These are phyloP conservation scores for Drosophila picticornis DNA, from an alignment of 2,888 invertebrate genomes.

Conservation along the genomic window DNA sequence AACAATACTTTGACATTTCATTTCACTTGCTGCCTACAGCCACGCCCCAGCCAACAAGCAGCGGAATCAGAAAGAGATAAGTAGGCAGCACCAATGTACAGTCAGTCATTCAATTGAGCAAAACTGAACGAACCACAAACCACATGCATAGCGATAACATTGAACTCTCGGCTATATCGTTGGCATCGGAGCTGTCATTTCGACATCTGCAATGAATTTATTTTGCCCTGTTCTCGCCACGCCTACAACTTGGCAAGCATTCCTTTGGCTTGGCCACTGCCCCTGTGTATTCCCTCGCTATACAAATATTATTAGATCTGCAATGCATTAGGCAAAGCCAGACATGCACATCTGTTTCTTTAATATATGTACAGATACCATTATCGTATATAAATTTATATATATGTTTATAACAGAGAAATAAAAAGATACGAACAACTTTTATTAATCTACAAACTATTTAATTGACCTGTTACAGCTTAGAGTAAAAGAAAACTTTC, in stretches of 20 bases:
- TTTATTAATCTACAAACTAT: not conserved
- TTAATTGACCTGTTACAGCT: not conserved
- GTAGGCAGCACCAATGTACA: constrained; percentile 5
- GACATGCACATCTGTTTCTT: not conserved
- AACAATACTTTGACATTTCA: constrained; percentile 66
- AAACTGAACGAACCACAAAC: constrained; percentile 3
- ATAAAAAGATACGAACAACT: not conserved
- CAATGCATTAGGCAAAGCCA: not conserved
- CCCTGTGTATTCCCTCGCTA: constrained; percentile 12
- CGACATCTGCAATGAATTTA: constrained; percentile 65
- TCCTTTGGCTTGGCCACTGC: constrained; percentile 16
- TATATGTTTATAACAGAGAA: not conserved
- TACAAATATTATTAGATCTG: not conserved
- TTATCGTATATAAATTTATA: not conserved
- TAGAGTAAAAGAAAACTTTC: not conserved
- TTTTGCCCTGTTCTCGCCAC: constrained; percentile 38
- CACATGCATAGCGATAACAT: not conserved
- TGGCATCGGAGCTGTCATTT: constrained; percentile 19
- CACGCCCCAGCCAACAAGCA: constrained; percentile 8
- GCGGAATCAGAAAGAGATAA: constrained; percentile 7
- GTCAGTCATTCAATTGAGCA: constrained; percentile 12
- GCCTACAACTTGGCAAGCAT: constrained; percentile 33
- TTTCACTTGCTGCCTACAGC: constrained; percentile 34
- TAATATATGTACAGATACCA: not conserved
- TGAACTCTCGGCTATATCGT: constrained; percentile 9